Evolutionary conservation across 1,140 invertebrate genomes (phyloP), one percentile per base, ranked within the genome.

Genomic region (Brachionus rubens): DNA sequence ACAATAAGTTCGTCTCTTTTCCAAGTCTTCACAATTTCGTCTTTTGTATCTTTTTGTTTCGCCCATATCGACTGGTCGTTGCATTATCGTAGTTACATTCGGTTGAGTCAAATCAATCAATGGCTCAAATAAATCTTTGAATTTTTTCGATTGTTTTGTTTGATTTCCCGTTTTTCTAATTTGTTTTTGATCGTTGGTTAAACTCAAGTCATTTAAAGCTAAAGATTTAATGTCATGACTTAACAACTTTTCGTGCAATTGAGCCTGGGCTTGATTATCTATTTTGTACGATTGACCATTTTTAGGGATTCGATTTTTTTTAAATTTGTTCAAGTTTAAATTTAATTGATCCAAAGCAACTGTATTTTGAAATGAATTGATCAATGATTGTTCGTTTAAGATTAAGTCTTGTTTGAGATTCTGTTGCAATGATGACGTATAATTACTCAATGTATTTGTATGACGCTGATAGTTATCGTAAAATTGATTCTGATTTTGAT

Each of bases 31-130:
- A 50, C 46, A 72, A 50, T 72, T 72, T 72, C 50, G 48, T 16
- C 68, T n/a, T 46, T 72, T 72, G 46, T 72, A 72, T 19, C 68
- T 30, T 41, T 72, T 72, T 7, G 68, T 72, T 50, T 72, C 68
- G n/a, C 68, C 68, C 68, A 72, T 72, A 14, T 72, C 68, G 12
- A 72, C 68, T 14, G 68, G 68, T 14, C 50, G 7, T 30, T 72
- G 68, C 68, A 72, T 72, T 48, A 72, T 72, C 10, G 68, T 72
- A 16, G 68, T 72, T 12, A 72, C 68, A 33, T 72, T 72, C 3
- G 68, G 68, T 28, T 72, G 68, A n/a, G 46, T 72, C 46, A 72
- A 41, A 24, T 72, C 68, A 50, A 72, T 72, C 26, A 72, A 36
- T 16, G 68, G 68, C 21, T 72, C 68, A 24, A 72, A 72, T 24